A percentile compares a stretch with the other conserved stretches of the same genome.
phyloP scores from a whole-genome alignment of 2,888 invertebrate species.

The Agelastica alni region DNA sequence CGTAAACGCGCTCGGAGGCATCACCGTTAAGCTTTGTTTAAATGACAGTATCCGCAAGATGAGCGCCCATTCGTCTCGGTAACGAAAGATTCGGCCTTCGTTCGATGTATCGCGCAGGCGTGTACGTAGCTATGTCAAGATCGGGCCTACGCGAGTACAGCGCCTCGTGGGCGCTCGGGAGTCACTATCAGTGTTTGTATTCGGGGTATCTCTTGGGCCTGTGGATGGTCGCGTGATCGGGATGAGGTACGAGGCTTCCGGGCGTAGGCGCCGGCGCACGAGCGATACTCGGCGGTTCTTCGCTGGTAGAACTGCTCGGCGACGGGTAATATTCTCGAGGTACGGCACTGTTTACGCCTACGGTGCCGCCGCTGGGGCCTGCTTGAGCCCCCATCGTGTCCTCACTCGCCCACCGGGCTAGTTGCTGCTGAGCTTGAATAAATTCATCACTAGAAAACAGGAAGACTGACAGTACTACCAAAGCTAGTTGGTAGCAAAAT shows the following conservation, averaged over 20 bases:
- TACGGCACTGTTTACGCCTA: conserved; percentile 41
- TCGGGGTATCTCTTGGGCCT: conserved; percentile 69
- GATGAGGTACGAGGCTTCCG: conserved; percentile 47
- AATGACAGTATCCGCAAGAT: conserved; percentile 17
- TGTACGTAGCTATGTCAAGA: conserved; percentile 30
- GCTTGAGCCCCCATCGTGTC: conserved; percentile 62
- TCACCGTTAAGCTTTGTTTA: not conserved
- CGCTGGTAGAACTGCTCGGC: conserved; percentile 60
- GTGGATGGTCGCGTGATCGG: conserved; percentile 60
- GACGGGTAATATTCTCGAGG: conserved; percentile 64
- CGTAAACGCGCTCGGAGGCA: too few relatives aligned
- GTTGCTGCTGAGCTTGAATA: conserved; percentile 96
- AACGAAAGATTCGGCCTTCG: conserved; percentile 29
- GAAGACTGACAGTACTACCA: conserved; percentile 74
- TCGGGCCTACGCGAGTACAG: conserved; percentile 37
- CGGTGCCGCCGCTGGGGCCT: conserved; percentile 45
- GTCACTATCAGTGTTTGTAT: conserved; percentile 75
- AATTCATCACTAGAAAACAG: conserved; percentile 95
- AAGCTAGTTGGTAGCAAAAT: conserved; percentile 29
- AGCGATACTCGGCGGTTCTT: conserved; percentile 62
- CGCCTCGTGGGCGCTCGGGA: conserved; percentile 44
- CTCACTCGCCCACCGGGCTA: conserved; percentile 95
- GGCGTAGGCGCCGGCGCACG: conserved; percentile 59
- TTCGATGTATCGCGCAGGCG: conserved; percentile 36
- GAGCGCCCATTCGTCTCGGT: conserved; percentile 27